Evolutionary conservation across 2,113 vertebrate genomes (phyloP).

Genomic region (Geococcyx californianus): DNA sequence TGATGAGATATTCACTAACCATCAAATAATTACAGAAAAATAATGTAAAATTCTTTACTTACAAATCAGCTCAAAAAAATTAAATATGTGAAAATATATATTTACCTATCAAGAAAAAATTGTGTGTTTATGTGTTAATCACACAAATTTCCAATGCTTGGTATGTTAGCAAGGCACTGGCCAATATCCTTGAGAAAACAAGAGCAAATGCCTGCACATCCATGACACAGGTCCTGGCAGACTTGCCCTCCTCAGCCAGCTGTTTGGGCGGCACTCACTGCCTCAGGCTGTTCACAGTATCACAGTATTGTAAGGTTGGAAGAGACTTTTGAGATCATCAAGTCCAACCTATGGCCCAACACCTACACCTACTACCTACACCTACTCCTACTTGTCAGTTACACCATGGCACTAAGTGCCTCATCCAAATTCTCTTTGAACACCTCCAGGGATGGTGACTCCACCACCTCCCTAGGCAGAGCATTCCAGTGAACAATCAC

Average conservation of each 20-base stretch:
- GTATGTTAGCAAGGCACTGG: neutral
- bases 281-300: neutral
- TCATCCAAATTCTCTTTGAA: too few species aligned
- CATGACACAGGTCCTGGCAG: constrained; percentile 5
- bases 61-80: neutral
- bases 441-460: too few species aligned
- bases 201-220: neutral
- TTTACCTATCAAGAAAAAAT: neutral
- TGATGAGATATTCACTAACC: neutral
- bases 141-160: neutral
- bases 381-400: too few species aligned
- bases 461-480: too few species aligned
- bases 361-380: too few species aligned
- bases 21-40: neutral
- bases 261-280: neutral
- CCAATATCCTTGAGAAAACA: neutral
- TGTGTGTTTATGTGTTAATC: neutral
- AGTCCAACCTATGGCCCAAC: too few species aligned
- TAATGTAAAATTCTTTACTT: neutral
- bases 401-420: too few species aligned
- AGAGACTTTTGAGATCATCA: too few species aligned
- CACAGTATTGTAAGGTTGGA: too few species aligned
- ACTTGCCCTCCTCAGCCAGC: neutral
- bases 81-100: neutral
- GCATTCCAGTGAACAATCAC: too few species aligned